Evolutionary conservation across 2,888 invertebrate genomes (phyloP).

Genomic region (Phaedon cochleariae): DNA sequence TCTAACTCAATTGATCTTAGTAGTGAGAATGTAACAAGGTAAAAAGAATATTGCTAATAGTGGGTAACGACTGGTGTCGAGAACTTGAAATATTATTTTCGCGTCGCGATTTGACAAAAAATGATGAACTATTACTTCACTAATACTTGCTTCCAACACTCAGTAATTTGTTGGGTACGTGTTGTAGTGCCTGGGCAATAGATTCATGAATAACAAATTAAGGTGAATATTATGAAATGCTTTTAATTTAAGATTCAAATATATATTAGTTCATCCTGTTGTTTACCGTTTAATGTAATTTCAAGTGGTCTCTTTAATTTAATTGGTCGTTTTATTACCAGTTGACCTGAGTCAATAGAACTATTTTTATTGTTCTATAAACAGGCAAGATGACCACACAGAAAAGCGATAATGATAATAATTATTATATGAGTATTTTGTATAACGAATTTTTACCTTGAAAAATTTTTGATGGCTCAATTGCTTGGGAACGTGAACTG

Average conservation of each 20-base stretch:
- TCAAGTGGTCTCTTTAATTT: constrained; percentile 42
- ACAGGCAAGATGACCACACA: constrained; percentile 23
- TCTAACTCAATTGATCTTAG: too few relatives aligned
- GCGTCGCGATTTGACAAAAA: too few relatives aligned
- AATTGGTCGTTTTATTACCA: constrained; percentile 48
- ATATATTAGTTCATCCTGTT: constrained; percentile 56
- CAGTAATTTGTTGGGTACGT: too few relatives aligned
- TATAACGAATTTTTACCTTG: constrained; percentile 38
- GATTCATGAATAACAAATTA: not conserved
- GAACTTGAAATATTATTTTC: too few relatives aligned
- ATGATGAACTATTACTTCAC: too few relatives aligned
- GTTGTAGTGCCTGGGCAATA: too few relatives aligned
- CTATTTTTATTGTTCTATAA: constrained; percentile 34
- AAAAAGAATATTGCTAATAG: too few relatives aligned
- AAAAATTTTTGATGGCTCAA: constrained; percentile 35
- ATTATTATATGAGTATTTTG: constrained; percentile 28
- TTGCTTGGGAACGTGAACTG: constrained; percentile 41
- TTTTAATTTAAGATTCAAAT: constrained; percentile 49
- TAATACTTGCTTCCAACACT: too few relatives aligned
- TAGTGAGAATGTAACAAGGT: too few relatives aligned
- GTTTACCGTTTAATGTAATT: constrained; percentile 50
- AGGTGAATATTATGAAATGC: not conserved
- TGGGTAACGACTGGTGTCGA: too few relatives aligned
- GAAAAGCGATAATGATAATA: constrained; percentile 18
- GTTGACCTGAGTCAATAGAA: constrained; percentile 49